phyloP scores from a whole-genome alignment of 1,140 invertebrate species.

The Listronotus bonariensis region DNA sequence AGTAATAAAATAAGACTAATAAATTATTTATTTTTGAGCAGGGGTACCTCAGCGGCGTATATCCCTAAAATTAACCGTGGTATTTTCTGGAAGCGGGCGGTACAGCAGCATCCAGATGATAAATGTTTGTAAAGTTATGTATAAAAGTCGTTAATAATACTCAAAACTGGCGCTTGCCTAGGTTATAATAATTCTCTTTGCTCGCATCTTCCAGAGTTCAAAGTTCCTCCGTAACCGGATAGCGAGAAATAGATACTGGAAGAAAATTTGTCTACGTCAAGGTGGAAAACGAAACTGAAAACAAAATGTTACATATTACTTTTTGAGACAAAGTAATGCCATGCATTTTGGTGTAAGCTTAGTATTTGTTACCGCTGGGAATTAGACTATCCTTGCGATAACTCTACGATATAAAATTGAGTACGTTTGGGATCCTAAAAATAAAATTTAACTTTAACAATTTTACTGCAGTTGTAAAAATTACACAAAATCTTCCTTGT shows the following conservation, averaged over 20 bases:
- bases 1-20: slow-evolving; percentile 15
- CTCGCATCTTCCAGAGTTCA: slow-evolving; percentile 51
- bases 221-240: slow-evolving; percentile 51
- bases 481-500: no score
- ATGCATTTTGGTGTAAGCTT: slow-evolving; percentile 19
- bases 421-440: no score
- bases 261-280: slow-evolving; percentile 50
- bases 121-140: slow-evolving; percentile 54
- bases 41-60: slow-evolving; percentile 25
- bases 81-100: slow-evolving; percentile 34
- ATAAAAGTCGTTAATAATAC: slow-evolving; percentile 56
- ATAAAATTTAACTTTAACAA: no score
- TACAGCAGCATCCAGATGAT: slow-evolving; percentile 46
- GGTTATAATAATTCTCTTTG: slow-evolving; percentile 53
- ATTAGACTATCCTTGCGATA: no score
- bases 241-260: slow-evolving; percentile 52
- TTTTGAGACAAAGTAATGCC: slow-evolving; percentile 18
- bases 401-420: no score
- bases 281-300: slow-evolving; percentile 35
- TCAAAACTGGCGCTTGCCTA: slow-evolving; percentile 54
- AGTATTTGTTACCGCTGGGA: background rate
- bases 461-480: no score
- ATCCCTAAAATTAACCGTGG: slow-evolving; percentile 40
- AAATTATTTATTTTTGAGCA: slow-evolving; percentile 38
- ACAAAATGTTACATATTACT: slow-evolving; percentile 33